phyloP scores from a whole-genome alignment of 2,888 invertebrate species.

The Caradrina kadenii region DNA sequence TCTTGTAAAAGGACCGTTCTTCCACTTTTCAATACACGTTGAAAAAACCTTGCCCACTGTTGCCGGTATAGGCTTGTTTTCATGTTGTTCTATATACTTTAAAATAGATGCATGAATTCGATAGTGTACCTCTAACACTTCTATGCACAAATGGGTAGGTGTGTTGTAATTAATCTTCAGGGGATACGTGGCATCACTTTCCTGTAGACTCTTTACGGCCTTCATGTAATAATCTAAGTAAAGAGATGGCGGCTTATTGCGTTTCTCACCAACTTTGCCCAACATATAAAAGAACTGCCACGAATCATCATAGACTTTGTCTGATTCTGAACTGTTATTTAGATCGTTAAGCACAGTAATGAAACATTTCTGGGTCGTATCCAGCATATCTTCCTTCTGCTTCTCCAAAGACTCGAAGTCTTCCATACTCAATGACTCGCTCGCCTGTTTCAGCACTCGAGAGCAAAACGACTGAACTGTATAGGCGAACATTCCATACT shows the following conservation, averaged over 20 bases:
- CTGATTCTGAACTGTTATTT: conserved; percentile 87
- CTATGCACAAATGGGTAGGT: conserved; percentile 95
- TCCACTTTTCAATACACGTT: conserved; percentile 89
- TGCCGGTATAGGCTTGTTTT: conserved; percentile 92
- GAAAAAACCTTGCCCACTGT: conserved; percentile 91
- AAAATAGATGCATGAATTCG: conserved; percentile 97
- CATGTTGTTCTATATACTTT: conserved; percentile 95
- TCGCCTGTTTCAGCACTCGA: conserved; percentile 95
- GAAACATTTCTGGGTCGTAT: conserved; percentile 95
- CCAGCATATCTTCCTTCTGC: conserved; percentile 94
- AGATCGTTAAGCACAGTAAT: conserved; percentile 92
- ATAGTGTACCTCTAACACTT: conserved; percentile 96
- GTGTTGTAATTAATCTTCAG: conserved; percentile 96
- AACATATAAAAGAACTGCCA: conserved; percentile 99
- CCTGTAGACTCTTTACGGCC: conserved; percentile 94
- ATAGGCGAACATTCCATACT: conserved; percentile 97
- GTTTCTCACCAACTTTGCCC: conserved; percentile 98
- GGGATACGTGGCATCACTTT: conserved; percentile 96
- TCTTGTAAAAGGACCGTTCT: conserved; percentile 82
- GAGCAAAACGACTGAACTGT: conserved; percentile 97
- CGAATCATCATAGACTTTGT: conserved; percentile 92
- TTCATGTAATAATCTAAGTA: conserved; percentile 95
- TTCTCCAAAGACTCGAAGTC: conserved; percentile 94
- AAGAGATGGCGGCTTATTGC: conserved; percentile 93
- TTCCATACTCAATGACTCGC: conserved; percentile 93